These are phyloP conservation scores for Scalopus aquaticus DNA, from an alignment of 2,113 vertebrate genomes.

Conservation along the genomic window DNA sequence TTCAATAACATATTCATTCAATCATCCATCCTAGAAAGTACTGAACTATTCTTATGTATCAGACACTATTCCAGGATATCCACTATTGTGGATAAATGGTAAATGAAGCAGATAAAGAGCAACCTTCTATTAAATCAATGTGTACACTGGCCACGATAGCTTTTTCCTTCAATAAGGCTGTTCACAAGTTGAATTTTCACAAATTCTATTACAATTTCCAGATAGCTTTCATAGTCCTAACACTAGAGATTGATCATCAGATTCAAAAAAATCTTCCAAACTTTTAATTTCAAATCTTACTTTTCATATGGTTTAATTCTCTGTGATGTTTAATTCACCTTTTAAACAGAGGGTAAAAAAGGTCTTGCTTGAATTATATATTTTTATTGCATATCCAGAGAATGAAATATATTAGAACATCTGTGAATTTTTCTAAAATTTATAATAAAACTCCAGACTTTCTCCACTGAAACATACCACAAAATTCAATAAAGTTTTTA, in stretches of 20 bases:
- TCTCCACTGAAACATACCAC: neutral
- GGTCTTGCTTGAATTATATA: neutral
- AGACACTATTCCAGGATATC: neutral
- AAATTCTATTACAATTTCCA: neutral
- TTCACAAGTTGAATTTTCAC: neutral
- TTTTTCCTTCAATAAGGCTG: neutral
- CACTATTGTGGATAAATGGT: neutral
- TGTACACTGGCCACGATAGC: neutral
- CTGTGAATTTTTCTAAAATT: neutral
- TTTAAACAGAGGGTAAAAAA: slow-evolving; percentile 8
- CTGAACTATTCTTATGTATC: no score
- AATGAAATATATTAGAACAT: neutral
- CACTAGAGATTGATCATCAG: neutral
- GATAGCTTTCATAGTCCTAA: neutral
- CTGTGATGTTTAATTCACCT: slow-evolving; percentile 16
- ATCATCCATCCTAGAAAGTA: neutral
- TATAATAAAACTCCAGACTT: neutral
- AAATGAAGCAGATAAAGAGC: neutral
- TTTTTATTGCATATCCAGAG: neutral
- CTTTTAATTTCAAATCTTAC: neutral
- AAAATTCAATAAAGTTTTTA: neutral
- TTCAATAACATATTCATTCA: neutral
- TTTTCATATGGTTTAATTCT: neutral
- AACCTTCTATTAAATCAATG: neutral
- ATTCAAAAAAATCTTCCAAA: neutral